Conservation (phyloP, 2,888 invertebrate genomes). For the Lagria hirta region DNA sequence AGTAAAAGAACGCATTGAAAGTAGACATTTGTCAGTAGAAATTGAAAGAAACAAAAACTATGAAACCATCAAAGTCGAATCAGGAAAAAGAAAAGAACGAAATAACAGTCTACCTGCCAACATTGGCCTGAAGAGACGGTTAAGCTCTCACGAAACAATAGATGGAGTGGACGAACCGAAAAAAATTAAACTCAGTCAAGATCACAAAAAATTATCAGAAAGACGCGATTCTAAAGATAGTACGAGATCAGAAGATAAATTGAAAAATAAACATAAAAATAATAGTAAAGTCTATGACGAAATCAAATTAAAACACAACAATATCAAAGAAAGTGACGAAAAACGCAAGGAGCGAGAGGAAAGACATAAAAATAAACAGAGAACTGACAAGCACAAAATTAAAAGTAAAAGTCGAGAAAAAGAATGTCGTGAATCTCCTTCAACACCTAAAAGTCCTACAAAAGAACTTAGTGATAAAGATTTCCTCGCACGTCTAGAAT, state of each 20-base stretch:
- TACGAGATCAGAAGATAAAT: slow-evolving; percentile 47
- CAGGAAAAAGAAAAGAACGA: slow-evolving; percentile 61
- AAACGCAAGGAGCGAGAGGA: slow-evolving; percentile 49
- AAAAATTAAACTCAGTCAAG: slow-evolving; percentile 59
- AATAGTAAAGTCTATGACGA: slow-evolving; percentile 63
- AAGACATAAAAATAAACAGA: slow-evolving; percentile 46
- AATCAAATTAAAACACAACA: slow-evolving; percentile 62
- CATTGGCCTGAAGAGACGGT: slow-evolving; percentile 70
- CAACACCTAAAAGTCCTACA: slow-evolving; percentile 36
- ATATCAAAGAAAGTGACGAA: slow-evolving; percentile 36
- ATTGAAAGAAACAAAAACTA: slow-evolving; percentile 44
- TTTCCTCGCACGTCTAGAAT: slow-evolving; percentile 61
- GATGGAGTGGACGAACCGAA: slow-evolving; percentile 63
- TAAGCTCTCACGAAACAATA: slow-evolving; percentile 73
- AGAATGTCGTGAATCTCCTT: slow-evolving; percentile 42
- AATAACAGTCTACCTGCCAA: slow-evolving; percentile 65
- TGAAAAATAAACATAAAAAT: slow-evolving; percentile 62
- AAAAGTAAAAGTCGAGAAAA: slow-evolving; percentile 50
- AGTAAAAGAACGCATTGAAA: slow-evolving; percentile 50
- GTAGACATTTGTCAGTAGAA: slow-evolving; percentile 56
- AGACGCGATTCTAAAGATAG: slow-evolving; percentile 73
- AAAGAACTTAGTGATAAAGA: slow-evolving; percentile 57
- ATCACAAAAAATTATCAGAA: slow-evolving; percentile 58
- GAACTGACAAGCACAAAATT: slow-evolving; percentile 44
- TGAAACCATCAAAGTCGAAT: slow-evolving; percentile 42